Evolutionary conservation across 2,113 vertebrate species (phyloP).

Genomic region (Osmerus eperlanus): DNA sequence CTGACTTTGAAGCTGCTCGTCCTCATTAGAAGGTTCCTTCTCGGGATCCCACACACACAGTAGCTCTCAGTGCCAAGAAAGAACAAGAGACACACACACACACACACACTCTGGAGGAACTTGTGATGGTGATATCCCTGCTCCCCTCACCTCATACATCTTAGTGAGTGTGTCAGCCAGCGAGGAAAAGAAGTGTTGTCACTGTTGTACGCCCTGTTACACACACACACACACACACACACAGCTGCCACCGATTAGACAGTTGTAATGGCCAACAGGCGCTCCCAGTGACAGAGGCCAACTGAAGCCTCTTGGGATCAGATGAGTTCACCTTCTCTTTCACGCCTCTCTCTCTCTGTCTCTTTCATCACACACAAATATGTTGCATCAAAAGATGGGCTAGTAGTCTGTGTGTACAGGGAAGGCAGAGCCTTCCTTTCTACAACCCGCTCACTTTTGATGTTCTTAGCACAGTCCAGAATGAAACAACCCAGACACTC

Average conservation of each 20-base stretch:
- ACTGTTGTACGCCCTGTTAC: too few species aligned
- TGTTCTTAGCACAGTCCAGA: too few species aligned
- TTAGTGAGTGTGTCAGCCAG: too few species aligned
- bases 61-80: too few species aligned
- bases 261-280: neutral
- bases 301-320: neutral
- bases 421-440: neutral
- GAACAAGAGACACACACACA: neutral
- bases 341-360: neutral
- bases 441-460: neutral
- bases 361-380: neutral
- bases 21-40: neutral
- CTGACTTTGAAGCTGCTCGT: neutral
- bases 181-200: too few species aligned
- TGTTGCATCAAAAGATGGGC: too few species aligned
- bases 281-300: neutral
- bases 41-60: neutral
- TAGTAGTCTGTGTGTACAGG: too few species aligned
- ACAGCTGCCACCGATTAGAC: neutral
- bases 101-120: constrained; percentile 5
- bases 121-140: too few species aligned
- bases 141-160: too few species aligned
- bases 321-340: neutral
- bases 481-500: neutral
- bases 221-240: constrained; percentile 8